These are phyloP conservation scores for Acridotheres tristis DNA, from an alignment of 2,797 vertebrate genomes.

Conservation along the genomic window DNA sequence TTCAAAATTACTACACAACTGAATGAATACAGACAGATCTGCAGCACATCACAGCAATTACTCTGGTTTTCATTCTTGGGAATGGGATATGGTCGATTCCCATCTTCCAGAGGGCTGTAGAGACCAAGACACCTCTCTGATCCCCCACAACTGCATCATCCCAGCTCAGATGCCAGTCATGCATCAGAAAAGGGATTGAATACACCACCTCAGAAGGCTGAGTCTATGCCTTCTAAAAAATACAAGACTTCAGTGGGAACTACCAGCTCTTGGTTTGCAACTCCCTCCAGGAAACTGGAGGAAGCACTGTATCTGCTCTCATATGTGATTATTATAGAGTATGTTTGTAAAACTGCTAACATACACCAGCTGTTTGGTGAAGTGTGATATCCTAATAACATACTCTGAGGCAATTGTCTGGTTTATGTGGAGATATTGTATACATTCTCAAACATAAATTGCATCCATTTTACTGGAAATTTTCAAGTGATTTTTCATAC, in stretches of 20 bases:
- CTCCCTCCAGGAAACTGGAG: neutral
- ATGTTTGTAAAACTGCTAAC: neutral
- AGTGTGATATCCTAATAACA: neutral
- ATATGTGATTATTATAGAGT: neutral
- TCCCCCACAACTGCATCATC: neutral
- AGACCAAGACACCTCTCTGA: neutral
- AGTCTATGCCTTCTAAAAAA: neutral
- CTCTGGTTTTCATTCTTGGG: neutral
- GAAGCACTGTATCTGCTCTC: neutral
- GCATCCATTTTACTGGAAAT: neutral
- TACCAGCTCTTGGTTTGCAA: neutral
- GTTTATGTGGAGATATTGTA: neutral
- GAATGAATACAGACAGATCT: neutral
- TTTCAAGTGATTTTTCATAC: neutral
- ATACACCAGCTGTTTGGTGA: neutral
- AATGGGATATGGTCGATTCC: neutral
- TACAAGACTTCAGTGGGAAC: fast-evolving
- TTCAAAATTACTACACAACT: neutral
- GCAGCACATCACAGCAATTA: neutral
- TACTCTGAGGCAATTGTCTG: neutral
- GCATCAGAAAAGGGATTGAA: neutral
- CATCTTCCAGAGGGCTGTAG: neutral
- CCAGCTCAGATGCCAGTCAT: neutral
- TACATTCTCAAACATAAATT: neutral
- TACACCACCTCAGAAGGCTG: neutral